Base-by-base conservation (phyloP, 2,888 invertebrate genomes). In the Lepidocyrtinus sp. region DNA sequence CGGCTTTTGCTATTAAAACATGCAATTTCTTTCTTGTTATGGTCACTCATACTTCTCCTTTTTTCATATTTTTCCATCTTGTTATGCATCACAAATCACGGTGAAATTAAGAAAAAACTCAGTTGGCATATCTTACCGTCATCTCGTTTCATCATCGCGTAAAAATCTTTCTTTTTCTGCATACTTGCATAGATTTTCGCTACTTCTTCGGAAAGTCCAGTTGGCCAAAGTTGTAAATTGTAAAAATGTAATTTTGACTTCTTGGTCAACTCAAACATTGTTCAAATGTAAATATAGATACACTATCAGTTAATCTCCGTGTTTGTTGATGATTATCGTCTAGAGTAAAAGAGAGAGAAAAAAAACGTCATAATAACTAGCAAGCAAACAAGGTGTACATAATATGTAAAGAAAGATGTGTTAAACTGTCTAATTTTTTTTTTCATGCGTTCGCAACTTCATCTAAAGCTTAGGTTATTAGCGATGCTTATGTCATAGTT, bases 61-160 rank as follows among this genome's bases (percentile, higher is more conserved):
- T 36, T 36, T 36, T 61, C 70, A 70, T 70, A 25, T 69, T 27
- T 67, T 27, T 69, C 27, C n/a, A 36, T 36, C 19, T 70, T 70
- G 22, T 61, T 62, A 19, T 1, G 62, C 36, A 70, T 36, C 61
- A 70, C 70, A 70, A 70, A 70, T 70, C 70, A 70, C 70, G 22
- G n/a, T 17, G 61, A 62, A 70, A 70, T 70, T 70, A 17, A 50
- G 61, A 36, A 62, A 70, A 61, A 61, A 36, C 12, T 36, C 5
- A 68, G 50, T 59, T 61, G 70, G 62, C 61, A 61, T 70, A 59
- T 61, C 70, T 26, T 7, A 36, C 27, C 70, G n/a, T 70, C 61
- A 59, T 59, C 59, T 59, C 59, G 61, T 36, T 36, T 36, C 12
- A 5, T 36, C 36, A 7, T 36, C 36, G 5, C 36, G 36, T 36